Evolutionary conservation across 2,888 invertebrate species (phyloP), one percentile per base, ranked within the genome.

Genomic region (Oeneis ivallda): DNA sequence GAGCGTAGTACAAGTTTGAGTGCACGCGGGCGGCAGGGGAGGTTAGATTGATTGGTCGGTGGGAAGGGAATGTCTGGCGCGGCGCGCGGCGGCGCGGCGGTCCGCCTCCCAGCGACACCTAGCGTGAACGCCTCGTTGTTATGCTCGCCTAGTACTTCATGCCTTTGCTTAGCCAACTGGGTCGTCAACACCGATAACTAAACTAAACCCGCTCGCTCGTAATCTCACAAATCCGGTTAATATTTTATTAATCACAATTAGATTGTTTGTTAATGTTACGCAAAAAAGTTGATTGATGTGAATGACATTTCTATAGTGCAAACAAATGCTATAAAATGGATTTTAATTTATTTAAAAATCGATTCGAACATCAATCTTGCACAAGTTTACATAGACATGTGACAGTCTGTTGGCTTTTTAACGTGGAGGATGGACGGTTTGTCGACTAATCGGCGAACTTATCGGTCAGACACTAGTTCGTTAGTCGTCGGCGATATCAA

Each of bases 101-200:
- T 84, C 89, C 90, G 89, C 90, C 91, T 84, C 86, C 84, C 79
- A 80, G 75, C 78, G 78, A 81, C 83, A 84, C 85, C 83, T 84
- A 81, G 81, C 75, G 85, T 83, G 78, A 86, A 87, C 89, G 89
- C 89, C 89, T 90, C 74, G 82, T 79, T 82, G 82, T 84, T 83
- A 86, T 91, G 86, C 78, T 79, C 81, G 80, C 90, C 91, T 89
- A 80, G 90, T 91, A 87, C 79, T 78, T 69, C 72, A 78, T 81
- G 78, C 80, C 80, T 82, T 78, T 81, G 78, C 77, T 77, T 77
- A 82, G 78, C 82, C 79, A 73, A 71, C 72, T 71, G 66, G 65
- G 72, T 69, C 70, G 54, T 65, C 67, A 39, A 50, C 60, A 17
- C 62, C 70, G 66, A 66, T 64, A 49, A 49, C 49, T 17, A 32